Evolutionary conservation across 2,888 invertebrate genomes (phyloP).

Genomic region (Helicoverpa assulta): DNA sequence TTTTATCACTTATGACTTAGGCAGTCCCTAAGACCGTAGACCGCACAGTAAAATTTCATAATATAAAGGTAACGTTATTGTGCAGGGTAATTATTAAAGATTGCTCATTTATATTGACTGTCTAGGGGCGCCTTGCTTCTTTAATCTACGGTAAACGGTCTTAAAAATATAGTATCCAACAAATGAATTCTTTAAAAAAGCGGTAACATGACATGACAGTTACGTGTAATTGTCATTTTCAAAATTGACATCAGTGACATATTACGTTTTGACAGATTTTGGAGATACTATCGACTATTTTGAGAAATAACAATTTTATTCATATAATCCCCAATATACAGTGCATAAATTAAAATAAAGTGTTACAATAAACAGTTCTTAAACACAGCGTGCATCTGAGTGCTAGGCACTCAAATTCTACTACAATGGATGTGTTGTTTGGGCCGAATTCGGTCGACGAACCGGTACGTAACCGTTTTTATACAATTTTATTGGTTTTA

Average conservation of each 20-base stretch:
- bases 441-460: constrained; percentile 88
- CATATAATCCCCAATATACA: constrained; percentile 12
- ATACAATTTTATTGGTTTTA: constrained; percentile 20
- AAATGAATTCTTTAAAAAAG: too few relatives aligned
- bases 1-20: too few relatives aligned
- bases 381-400: constrained; percentile 8
- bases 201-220: too few relatives aligned
- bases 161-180: too few relatives aligned
- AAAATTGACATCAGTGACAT: background rate
- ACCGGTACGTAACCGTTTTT: constrained; percentile 82
- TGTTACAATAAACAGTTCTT: background rate
- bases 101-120: too few relatives aligned
- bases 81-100: too few relatives aligned
- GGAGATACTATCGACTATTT: constrained; percentile 3
- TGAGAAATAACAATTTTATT: constrained; percentile 20
- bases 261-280: constrained; percentile 41
- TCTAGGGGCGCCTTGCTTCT: too few relatives aligned
- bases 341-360: constrained; percentile 18
- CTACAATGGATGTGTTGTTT: constrained; percentile 80
- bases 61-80: too few relatives aligned
- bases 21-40: too few relatives aligned
- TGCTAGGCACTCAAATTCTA: background rate
- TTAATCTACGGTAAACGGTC: too few relatives aligned
- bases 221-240: too few relatives aligned
- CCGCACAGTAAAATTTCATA: too few relatives aligned